Evolutionary conservation across 1,140 invertebrate genomes (phyloP), one percentile per base, ranked within the genome.

Genomic region (Homarus americanus): DNA sequence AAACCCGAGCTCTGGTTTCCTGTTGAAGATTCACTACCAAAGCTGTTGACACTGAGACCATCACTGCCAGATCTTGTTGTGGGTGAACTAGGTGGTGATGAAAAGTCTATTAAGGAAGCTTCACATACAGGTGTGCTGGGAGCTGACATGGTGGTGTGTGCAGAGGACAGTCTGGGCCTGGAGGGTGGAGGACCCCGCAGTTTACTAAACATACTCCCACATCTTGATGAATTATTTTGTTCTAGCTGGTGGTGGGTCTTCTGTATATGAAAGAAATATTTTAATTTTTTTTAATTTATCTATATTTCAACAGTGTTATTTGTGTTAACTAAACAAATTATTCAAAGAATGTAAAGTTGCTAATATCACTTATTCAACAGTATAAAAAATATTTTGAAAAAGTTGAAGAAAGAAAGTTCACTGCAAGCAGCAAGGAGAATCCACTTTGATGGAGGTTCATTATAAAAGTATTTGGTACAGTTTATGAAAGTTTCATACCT

Each of bases 31-130:
- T 90, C 87, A 76, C 87, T 90, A 44, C 87, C 87, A 53, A 90
- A 82, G 53, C 87, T 90, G 72, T 90, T 90, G 10, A 90, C 87
- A 90, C 87, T 90, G 32, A 90, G 87, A 38, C 87, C 87, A 82
- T 90, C 87, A 41, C 87, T 90, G 38, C 87, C 87, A 63, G 87
- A 90, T 38, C 87, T 73, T 17, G 80, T 90, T 2, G 87, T 75
- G 36, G 87, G 87, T 24, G 87, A 90, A 15, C 79, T 49, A 49
- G 87, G 87, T 41, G 87, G 87, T 12, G 87, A 90, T n/a, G 87
- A 90, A n/a, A 90, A 40, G 80, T 90, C 87, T 53, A 90, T 90
- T 24, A 90, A 49, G 1, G 87, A 76, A 28, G 87, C 87, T 49
- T 90, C 87, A 53, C 69, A 28, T 28, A 79, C 85, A 17, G 85